A percentile compares a stretch with the other conserved stretches of the same genome.
Evolutionary conservation across 2,888 invertebrate genomes (phyloP).

Genomic region (Tanypteryx hageni): DNA sequence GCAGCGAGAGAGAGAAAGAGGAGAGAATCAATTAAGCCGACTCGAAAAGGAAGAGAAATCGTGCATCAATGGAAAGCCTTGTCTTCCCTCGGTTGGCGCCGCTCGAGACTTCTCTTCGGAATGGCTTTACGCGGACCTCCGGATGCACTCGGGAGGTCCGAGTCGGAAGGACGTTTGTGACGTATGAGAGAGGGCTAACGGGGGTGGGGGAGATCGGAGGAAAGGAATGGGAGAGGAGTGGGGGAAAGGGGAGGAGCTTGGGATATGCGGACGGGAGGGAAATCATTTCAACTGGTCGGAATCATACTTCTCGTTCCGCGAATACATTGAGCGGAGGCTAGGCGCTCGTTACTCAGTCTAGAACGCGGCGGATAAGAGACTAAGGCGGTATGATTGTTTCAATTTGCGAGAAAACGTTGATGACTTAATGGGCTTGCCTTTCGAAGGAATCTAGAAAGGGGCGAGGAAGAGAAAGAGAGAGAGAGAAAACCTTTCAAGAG

Average conservation of each 20-base stretch:
- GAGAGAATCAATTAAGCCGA: neutral
- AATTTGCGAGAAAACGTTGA: neutral
- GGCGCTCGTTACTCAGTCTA: neutral
- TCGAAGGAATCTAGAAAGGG: neutral
- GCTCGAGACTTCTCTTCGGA: neutral
- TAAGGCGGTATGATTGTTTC: neutral
- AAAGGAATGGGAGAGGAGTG: no score
- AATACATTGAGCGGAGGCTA: neutral
- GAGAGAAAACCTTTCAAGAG: neutral
- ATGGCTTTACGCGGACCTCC: neutral
- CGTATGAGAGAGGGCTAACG: neutral
- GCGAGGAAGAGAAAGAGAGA: neutral
- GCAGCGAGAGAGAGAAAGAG: neutral
- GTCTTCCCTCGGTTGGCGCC: neutral
- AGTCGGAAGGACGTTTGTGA: neutral
- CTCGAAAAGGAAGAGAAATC: neutral
- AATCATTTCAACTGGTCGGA: neutral
- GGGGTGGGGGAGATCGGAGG: no score
- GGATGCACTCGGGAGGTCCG: no score
- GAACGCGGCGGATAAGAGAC: neutral
- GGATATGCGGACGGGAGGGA: neutral
- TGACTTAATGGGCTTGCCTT: slow-evolving; percentile 18
- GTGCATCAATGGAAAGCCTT: slow-evolving; percentile 14
- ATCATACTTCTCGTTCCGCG: neutral
- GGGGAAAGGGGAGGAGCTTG: no score